Evolutionary conservation across 2,797 vertebrate species (phyloP), one percentile per base, ranked within the genome.

Genomic region (Eupleurogrammus muticus): DNA sequence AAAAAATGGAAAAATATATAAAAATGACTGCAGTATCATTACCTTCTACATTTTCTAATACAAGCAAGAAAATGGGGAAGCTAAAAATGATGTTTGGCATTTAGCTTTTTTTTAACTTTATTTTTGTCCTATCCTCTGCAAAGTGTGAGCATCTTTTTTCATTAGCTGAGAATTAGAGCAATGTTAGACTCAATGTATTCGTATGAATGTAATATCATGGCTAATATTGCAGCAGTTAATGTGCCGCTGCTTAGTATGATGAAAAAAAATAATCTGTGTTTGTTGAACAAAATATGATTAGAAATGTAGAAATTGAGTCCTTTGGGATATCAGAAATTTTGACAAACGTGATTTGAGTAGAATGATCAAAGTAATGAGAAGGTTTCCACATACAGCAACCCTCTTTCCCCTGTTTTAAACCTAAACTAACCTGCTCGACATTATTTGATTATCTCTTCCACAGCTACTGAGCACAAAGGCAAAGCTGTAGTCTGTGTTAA

Each of bases 361-460:
- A 65, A 38, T 19, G 66, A 60, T 74, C 36, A 67, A 64, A 73
- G 51, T 66, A 73, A 83, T 55, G 58, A 61, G 49, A 38, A 74
- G 35, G 38, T 54, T 76, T 75, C 79, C 54, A 62, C 49, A 73
- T 47, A 49, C 17, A 0, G 21, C 24, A 54, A 61, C 44, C 42
- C 50, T 62, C 34, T 20, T 75, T 48, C 32, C 40, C 51, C 9
- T 38, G 17, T 64, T 83, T 74, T 52, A 61, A 62, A 60, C 66
- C 64, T 49, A 71, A 64, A 70, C 63, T 51, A 68, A 77, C 64
- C 48, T 61, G 70, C 49, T 60, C 53, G 63, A 67, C 56, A 67
- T 77, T 78, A 52, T 81, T 81, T 70, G 50, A 76, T 82, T 74
- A 76, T 77, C 59, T 74, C 38, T 82, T 51, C 35, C 56, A 56